Evolutionary conservation across 1,140 invertebrate species (phyloP), one percentile per base, ranked within the genome.

Genomic region (Papilio helenus): DNA sequence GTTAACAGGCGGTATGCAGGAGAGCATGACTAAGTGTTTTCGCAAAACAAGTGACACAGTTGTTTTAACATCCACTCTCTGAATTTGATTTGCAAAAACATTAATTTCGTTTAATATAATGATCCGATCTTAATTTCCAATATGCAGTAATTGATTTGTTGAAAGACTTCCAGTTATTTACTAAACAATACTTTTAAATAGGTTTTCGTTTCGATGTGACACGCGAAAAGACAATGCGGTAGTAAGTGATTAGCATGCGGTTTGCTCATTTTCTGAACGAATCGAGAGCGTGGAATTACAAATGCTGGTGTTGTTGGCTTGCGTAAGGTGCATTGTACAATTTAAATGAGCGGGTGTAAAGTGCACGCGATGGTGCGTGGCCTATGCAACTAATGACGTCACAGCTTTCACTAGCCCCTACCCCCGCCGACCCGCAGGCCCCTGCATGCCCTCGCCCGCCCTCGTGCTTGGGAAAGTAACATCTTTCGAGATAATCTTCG

Each of bases 351-450:
- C 74, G 76, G 79, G 80, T 81, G 82, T 85, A 83, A 81, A 84
- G 85, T 84, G 82, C 82, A 81, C 85, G 81, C 85, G 84, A 85
- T 89, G 84, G 79, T 86, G 83, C 86, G 85, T 84, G 72, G 81
- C 79, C 81, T 86, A 87, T 89, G 88, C 85, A 89, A 91, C 82
- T 84, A 77, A 82, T 91, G 88, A 91, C 86, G 91, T 89, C 88
- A 90, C 76, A 80, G 88, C 91, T 93, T 93, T 93, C 91, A 88
- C 89, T 61, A 12, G 58, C 46, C 29, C 34, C 55, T 44, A 3
- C 51, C 76, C 55, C 29, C 74, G 46, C 8, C 46, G 44, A 10
- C 7, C 42, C 72, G n/a, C 18, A 34, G 0, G 18, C 91, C 87
- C 86, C 39, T 12, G 51, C 46, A 5, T 3, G 46, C 46, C 29